These are phyloP conservation scores for Arothron firmamentum DNA, from an alignment of 2,113 vertebrate species.

Conservation along the genomic window DNA sequence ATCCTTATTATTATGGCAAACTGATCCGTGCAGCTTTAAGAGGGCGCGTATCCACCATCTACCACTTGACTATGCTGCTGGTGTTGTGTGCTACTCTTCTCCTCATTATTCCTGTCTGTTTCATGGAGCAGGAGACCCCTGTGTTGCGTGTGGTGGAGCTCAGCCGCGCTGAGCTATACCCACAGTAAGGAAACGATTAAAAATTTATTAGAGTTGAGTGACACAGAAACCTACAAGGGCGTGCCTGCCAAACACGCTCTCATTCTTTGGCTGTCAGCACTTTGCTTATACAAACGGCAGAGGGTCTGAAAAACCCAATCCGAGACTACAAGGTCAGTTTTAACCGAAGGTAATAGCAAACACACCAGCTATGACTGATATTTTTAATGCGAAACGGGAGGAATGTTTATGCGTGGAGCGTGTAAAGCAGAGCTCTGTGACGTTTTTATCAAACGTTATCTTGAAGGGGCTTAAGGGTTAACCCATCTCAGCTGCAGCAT, in stretches of 20 bases:
- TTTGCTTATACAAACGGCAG: conserved; percentile 55
- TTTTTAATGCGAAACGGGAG: not conserved
- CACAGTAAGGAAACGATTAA: conserved; percentile 81
- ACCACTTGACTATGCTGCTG: no score
- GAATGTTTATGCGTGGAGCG: not conserved
- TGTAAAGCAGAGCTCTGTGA: conserved; percentile 11
- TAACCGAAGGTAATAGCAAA: not conserved
- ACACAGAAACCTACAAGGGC: conserved; percentile 86
- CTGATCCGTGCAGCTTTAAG: no score
- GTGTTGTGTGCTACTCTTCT: conserved; percentile 9
- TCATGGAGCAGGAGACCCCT: conserved; percentile 4
- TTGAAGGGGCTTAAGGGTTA: conserved; percentile 53
- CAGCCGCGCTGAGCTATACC: conserved; percentile 58
- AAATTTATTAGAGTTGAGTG: conserved; percentile 81
- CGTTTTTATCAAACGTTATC: conserved; percentile 17
- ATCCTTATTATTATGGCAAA: no score
- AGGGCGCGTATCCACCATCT: no score
- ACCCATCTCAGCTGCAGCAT: conserved; percentile 58
- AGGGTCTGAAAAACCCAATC: conserved; percentile 58
- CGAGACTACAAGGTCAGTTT: not conserved
- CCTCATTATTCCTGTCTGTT: conserved; percentile 20
- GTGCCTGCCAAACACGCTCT: conserved; percentile 79
- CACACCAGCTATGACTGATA: not conserved
- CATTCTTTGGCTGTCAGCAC: conserved; percentile 77
- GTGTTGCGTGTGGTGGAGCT: conserved; percentile 40